Conservation (phyloP, 2,113 vertebrate species). For the Poeciliopsis occidentalis region DNA sequence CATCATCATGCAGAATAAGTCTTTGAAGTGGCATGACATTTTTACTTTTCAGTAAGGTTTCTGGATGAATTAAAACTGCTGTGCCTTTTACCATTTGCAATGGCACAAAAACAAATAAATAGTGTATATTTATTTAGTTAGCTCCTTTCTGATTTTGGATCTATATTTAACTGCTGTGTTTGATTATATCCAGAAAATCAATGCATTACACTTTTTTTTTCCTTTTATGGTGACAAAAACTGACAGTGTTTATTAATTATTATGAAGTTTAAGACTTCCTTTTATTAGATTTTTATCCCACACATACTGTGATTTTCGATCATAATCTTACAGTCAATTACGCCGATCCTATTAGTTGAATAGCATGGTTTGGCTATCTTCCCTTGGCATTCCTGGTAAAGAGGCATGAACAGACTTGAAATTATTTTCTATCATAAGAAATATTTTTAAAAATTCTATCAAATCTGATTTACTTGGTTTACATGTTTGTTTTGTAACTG, state of each 20-base stretch:
- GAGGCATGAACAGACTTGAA: background rate
- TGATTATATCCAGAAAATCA: constrained; percentile 36
- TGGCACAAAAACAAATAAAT: constrained; percentile 33
- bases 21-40: constrained; percentile 7
- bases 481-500: background rate
- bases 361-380: background rate
- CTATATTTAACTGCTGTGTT: constrained; percentile 61
- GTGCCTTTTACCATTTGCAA: constrained; percentile 56
- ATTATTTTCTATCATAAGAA: background rate
- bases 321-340: background rate
- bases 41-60: constrained; percentile 10
- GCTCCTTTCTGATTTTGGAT: constrained; percentile 54
- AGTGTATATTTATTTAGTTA: constrained; percentile 73
- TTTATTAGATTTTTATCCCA: constrained; percentile 25
- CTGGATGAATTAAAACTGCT: constrained; percentile 26
- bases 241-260: constrained; percentile 18
- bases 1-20: constrained; percentile 2
- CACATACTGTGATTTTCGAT: constrained; percentile 18
- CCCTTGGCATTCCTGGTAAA: background rate
- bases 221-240: constrained; percentile 4
- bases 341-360: background rate
- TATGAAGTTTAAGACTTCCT: constrained; percentile 1
- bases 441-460: no score
- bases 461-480: background rate
- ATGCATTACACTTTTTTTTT: constrained; percentile 15